These are phyloP conservation scores for Cephalopterus ornatus DNA, from an alignment of 2,113 vertebrate genomes.

Conservation along the genomic window DNA sequence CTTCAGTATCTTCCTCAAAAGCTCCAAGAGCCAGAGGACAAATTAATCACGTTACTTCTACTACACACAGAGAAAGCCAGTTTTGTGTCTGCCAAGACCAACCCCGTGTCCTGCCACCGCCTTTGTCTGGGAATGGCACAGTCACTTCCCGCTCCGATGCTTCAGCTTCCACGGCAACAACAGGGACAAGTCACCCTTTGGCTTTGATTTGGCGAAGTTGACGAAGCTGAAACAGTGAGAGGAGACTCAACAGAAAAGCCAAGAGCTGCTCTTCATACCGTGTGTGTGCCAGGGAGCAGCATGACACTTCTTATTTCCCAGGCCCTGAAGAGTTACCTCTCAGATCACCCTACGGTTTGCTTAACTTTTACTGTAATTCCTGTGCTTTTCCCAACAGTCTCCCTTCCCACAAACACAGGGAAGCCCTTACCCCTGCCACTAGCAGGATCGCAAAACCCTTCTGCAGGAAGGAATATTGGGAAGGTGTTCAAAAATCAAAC, in stretches of 20 bases:
- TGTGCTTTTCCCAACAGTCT: not conserved
- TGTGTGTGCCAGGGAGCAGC: accelerated
- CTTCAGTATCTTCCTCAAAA: not conserved
- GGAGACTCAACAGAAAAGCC: not conserved
- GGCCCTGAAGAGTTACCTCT: not conserved
- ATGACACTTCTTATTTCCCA: accelerated
- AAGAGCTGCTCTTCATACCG: accelerated
- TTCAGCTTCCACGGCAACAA: not conserved
- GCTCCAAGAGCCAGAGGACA: not conserved
- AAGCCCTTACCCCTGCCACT: not conserved
- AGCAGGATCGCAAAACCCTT: not conserved
- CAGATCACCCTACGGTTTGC: not conserved
- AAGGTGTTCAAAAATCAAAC: not conserved
- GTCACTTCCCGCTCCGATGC: not conserved
- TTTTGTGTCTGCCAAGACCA: not conserved
- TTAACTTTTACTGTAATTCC: not conserved
- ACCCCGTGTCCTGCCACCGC: not conserved
- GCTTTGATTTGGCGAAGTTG: not conserved
- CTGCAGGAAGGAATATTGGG: not conserved
- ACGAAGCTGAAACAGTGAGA: not conserved
- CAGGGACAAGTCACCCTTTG: not conserved
- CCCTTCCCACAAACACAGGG: not conserved
- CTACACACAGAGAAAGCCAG: not conserved
- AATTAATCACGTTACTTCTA: not conserved
- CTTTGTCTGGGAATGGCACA: not conserved